A percentile compares a stretch with the other conserved stretches of the same genome.
Evolutionary conservation across 2,888 invertebrate genomes (phyloP).

Genomic region (Carterocephalus palaemon): DNA sequence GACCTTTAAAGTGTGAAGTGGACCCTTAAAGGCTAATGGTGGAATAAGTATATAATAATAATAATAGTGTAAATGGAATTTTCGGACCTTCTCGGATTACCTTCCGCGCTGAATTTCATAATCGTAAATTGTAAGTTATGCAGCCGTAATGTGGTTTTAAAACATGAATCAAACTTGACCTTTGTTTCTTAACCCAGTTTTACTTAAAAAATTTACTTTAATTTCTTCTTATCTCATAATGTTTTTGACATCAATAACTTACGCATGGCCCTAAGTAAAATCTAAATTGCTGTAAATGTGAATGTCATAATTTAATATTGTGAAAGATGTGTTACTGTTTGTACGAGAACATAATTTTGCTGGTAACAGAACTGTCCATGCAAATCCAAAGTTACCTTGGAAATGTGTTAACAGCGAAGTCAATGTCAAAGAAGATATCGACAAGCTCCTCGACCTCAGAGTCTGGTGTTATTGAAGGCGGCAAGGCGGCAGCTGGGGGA

Average conservation of each 20-base stretch:
- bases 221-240: too few species aligned
- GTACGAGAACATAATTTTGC: not conserved
- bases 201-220: too few species aligned
- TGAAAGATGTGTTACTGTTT: constrained; percentile 17
- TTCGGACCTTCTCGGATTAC: too few species aligned
- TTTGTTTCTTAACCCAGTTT: too few species aligned
- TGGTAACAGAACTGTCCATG: constrained; percentile 4
- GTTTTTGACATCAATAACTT: not conserved
- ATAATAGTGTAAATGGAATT: too few species aligned
- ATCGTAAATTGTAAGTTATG: too few species aligned
- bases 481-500: constrained; percentile 65
- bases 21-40: too few species aligned
- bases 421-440: constrained; percentile 73
- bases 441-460: constrained; percentile 71
- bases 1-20: too few species aligned
- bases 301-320: constrained; percentile 8
- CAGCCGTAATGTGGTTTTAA: too few species aligned
- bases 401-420: constrained; percentile 66
- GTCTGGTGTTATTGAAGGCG: constrained; percentile 69
- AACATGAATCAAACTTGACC: too few species aligned
- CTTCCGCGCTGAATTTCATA: too few species aligned
- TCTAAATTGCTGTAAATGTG: constrained; percentile 7
- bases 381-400: constrained; percentile 53
- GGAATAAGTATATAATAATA: too few species aligned
- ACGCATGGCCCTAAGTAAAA: constrained; percentile 1